Base-by-base conservation (phyloP, 2,888 invertebrate species). In the Melinaea marsaeus region DNA sequence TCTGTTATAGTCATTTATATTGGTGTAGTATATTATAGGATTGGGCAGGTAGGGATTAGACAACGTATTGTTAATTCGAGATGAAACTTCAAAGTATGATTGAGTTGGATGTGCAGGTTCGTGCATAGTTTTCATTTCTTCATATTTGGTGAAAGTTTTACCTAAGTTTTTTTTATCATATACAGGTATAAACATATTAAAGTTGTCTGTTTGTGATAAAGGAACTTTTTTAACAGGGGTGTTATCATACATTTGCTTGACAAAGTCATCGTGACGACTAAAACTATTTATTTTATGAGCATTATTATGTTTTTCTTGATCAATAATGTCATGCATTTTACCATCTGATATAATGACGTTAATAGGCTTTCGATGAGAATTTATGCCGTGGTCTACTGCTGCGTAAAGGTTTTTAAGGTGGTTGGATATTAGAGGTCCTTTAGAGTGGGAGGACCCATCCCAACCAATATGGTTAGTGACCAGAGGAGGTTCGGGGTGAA, bases 111-210 rank as follows among this genome's bases (percentile, higher is more conserved):
- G 47, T 13, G 46, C 11, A 55, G 13, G 55, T 34, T 47, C 56
- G 11, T 46, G 45, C 33, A 58, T 58, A 4, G 22, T 56, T 46
- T 64, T 68, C 32, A 37, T 55, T 33, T 69, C 42, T 35, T 61
- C 58, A 58, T 56, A 34, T 58, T 55, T 22, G 55, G 13, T 32
- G 37, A 46, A 13, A 13, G 32, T 56, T 5, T 55, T 55, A 68
- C 51, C 13, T 63, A 63, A 62, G 55, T 5, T 55, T 68, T 68
- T 73, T 61, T 76, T 78, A 42, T 79, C 75, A 57, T 73, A 72
- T 42, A 70, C 71, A 32, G 88, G 86, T 57, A 75, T 61, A 64
- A 87, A 86, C 60, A 75, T 81, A 65, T 78, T 75, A 32, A 79
- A 71, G 62, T 79, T 75, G 13, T 81, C 76, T 46, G 76, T 42